Evolutionary conservation across 2,888 invertebrate species (phyloP).

Genomic region (Neoascia interrupta): DNA sequence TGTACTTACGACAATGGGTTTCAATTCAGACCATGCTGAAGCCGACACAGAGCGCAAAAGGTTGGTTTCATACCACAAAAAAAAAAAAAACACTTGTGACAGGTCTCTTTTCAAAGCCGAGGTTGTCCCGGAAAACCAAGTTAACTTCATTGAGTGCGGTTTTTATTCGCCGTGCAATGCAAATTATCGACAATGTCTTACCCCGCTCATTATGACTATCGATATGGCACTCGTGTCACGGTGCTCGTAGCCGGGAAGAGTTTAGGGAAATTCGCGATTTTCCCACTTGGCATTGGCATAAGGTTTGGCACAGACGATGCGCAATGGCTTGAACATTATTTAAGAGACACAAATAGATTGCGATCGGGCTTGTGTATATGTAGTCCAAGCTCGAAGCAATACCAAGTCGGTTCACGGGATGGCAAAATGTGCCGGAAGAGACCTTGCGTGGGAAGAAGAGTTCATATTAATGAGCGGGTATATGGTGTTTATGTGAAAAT

Average conservation of each 20-base stretch:
- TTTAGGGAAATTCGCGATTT: constrained; percentile 30
- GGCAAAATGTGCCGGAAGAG: constrained; percentile 60
- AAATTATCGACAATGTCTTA: constrained; percentile 14
- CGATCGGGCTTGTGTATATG: constrained; percentile 31
- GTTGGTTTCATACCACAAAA: too few species aligned
- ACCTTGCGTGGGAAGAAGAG: constrained; percentile 67
- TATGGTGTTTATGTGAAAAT: constrained; percentile 45
- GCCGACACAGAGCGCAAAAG: too few species aligned
- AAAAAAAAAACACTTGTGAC: constrained; percentile 22
- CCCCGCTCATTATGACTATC: constrained; percentile 34
- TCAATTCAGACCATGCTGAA: too few species aligned
- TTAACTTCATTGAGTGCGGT: constrained; percentile 15
- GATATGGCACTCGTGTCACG: constrained; percentile 12
- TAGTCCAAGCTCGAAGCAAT: too few species aligned
- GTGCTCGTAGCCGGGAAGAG: constrained; percentile 16
- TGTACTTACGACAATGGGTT: too few species aligned
- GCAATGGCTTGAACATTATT: constrained; percentile 27
- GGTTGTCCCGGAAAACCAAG: constrained; percentile 40
- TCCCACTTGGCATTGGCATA: constrained; percentile 36
- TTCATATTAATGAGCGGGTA: constrained; percentile 51
- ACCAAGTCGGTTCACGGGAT: constrained; percentile 29
- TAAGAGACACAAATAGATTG: constrained; percentile 33
- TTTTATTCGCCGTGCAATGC: constrained; percentile 11
- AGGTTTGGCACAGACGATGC: constrained; percentile 31
- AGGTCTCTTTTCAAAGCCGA: constrained; percentile 53